These are phyloP conservation scores for Cepaea nemoralis DNA, from an alignment of 1,140 invertebrate species.

Conservation along the genomic window DNA sequence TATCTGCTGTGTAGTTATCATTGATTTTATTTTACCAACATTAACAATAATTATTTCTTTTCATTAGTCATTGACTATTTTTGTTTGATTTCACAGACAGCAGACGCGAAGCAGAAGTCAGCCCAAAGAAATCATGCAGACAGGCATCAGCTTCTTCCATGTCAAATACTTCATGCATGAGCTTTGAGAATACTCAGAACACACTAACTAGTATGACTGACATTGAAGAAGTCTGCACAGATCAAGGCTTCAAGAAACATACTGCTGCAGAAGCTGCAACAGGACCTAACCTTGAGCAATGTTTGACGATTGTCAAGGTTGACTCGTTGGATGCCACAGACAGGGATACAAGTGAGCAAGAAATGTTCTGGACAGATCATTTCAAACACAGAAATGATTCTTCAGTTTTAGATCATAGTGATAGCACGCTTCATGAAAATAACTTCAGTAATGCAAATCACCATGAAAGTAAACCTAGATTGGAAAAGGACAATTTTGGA, in stretches of 20 bases:
- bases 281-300: background rate
- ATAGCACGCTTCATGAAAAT: background rate
- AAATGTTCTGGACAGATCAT: background rate
- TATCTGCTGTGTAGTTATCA: too few relatives aligned
- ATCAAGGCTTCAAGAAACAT: background rate
- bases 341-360: background rate
- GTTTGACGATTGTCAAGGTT: background rate
- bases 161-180: background rate
- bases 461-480: background rate
- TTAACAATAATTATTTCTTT: too few relatives aligned
- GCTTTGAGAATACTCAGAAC: slow-evolving; percentile 8
- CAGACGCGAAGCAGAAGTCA: background rate
- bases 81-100: background rate
- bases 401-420: background rate
- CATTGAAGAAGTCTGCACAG: background rate
- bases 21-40: too few relatives aligned
- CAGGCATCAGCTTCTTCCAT: background rate
- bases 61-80: background rate
- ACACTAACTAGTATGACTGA: background rate
- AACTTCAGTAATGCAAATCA: background rate
- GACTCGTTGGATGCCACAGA: background rate
- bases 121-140: background rate
- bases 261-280: background rate
- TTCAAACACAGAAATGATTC: background rate
- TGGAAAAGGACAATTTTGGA: background rate